Conservation (phyloP, 1,140 invertebrate genomes). For the Dreissena polymorpha region DNA sequence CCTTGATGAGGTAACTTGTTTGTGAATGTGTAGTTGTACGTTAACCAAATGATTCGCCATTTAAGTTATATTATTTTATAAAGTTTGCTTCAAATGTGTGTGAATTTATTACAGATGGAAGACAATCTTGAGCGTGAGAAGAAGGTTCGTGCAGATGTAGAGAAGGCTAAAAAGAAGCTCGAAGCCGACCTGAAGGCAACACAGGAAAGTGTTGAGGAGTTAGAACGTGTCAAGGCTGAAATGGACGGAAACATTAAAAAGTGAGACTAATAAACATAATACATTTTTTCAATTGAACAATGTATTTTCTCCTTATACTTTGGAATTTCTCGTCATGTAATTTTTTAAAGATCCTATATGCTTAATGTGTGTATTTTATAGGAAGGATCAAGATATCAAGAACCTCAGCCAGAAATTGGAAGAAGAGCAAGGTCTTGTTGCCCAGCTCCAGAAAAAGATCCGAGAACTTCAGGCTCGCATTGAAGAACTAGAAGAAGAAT, state of each 20-base stretch:
- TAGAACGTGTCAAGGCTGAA: constrained; percentile 98
- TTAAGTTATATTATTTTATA: background rate
- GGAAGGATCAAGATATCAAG: constrained; percentile 97
- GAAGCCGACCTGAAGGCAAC: constrained; percentile 99
- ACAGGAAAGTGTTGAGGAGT: constrained; percentile 97
- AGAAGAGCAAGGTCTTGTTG: constrained; percentile 97
- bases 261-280: constrained; percentile 41
- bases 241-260: constrained; percentile 88
- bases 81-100: background rate
- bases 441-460: constrained; percentile 98
- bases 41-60: background rate
- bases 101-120: constrained; percentile 84
- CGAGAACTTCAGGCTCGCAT: constrained; percentile 97
- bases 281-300: background rate
- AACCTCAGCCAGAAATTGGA: constrained; percentile 97
- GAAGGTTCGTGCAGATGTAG: constrained; percentile 97
- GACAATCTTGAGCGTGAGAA: constrained; percentile 98
- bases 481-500: constrained; percentile 98
- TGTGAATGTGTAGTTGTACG: background rate
- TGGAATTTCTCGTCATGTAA: background rate
- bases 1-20: constrained; percentile 87
- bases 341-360: background rate
- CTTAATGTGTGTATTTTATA: constrained; percentile 52
- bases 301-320: background rate
- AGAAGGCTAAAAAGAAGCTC: constrained; percentile 94